Evolutionary conservation across 2,888 invertebrate genomes (phyloP).

Genomic region (Dioctria linearis): DNA sequence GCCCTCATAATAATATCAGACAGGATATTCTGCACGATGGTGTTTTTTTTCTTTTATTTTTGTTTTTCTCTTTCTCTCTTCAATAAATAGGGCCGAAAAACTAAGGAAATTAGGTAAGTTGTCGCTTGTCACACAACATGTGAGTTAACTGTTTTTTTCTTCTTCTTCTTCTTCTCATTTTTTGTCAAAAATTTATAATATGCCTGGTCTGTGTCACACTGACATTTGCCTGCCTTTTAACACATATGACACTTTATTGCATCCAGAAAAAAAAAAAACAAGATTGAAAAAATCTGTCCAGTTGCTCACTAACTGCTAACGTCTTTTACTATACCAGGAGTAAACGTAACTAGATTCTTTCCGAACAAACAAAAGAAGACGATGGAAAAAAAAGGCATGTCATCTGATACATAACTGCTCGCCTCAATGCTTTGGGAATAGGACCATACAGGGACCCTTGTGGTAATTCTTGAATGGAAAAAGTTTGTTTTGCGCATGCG

Average conservation of each 20-base stretch:
- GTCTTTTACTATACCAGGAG: neutral
- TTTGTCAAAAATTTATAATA: neutral
- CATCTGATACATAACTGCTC: slow-evolving; percentile 46
- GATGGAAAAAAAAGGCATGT: slow-evolving; percentile 21
- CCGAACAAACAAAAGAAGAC: slow-evolving; percentile 38
- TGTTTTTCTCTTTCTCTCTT: neutral
- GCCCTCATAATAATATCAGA: neutral
- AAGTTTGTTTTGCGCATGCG: slow-evolving; percentile 55
- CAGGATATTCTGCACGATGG: neutral
- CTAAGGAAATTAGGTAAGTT: slow-evolving; percentile 32
- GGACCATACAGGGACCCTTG: slow-evolving; percentile 50
- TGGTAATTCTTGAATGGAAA: slow-evolving; percentile 56
- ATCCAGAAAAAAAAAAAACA: neutral
- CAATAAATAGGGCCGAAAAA: slow-evolving; percentile 11
- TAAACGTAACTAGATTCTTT: slow-evolving; percentile 28
- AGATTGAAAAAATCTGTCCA: neutral
- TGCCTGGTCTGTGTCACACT: slow-evolving; percentile 2
- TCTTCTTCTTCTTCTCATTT: neutral
- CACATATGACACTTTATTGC: neutral
- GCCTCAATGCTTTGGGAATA: slow-evolving; percentile 39
- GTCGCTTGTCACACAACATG: neutral
- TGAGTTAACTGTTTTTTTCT: neutral
- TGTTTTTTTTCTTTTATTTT: slow-evolving; percentile 6
- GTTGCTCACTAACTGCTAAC: neutral
- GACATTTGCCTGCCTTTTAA: neutral